phyloP scores from a whole-genome alignment of 1,140 invertebrate species.

The Drosophila saltans region DNA sequence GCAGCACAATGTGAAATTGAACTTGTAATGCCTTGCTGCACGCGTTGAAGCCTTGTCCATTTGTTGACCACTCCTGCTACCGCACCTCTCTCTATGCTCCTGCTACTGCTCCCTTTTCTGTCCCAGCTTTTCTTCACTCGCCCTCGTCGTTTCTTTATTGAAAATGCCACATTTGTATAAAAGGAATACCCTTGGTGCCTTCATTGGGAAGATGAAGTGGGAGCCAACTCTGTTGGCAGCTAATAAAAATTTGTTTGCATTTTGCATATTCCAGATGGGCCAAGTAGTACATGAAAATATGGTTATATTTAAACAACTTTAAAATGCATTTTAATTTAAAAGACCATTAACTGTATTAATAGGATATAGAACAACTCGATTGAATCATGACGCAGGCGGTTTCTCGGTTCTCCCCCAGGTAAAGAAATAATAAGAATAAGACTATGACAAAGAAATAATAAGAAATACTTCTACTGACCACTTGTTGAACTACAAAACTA shows the following conservation, averaged over 20 bases:
- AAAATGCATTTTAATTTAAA: too few relatives aligned
- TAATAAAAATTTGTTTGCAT: conserved; percentile 81
- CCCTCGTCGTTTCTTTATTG: conserved; percentile 10
- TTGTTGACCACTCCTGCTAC: conserved; percentile 28
- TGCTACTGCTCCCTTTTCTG: neutral
- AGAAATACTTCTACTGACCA: too few relatives aligned
- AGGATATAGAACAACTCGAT: too few relatives aligned
- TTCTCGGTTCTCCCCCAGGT: too few relatives aligned
- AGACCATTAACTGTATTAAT: too few relatives aligned
- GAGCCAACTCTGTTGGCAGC: conserved; percentile 66
- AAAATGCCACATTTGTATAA: conserved; percentile 49
- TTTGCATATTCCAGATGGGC: conserved; percentile 73
- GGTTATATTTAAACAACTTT: neutral
- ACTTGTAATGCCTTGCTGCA: conserved; percentile 38
- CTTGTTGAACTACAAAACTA: too few relatives aligned
- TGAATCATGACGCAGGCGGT: too few relatives aligned
- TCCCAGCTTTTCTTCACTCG: conserved; percentile 5
- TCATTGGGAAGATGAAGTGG: conserved; percentile 77
- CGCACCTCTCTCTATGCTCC: neutral
- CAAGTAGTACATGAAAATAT: neutral
- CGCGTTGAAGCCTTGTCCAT: conserved; percentile 50
- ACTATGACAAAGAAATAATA: too few relatives aligned
- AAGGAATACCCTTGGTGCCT: conserved; percentile 67
- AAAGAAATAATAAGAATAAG: too few relatives aligned
- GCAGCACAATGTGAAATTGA: conserved; percentile 36